Conservation (phyloP, 2,797 vertebrate genomes). For the Lemur catta region DNA sequence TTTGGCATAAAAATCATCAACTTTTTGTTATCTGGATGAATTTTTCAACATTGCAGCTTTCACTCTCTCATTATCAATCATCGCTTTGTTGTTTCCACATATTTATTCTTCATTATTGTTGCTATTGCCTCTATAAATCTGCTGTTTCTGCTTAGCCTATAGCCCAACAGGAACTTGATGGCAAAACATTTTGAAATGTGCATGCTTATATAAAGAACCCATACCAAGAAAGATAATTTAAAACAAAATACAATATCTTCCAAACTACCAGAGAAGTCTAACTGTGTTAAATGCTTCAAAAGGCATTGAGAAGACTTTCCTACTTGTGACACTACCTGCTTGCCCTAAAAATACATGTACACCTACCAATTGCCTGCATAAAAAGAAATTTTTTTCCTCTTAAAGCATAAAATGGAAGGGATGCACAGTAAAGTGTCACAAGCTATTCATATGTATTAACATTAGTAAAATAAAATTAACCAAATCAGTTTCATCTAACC, state of each 20-base stretch:
- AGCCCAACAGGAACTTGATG: neutral
- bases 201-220: neutral
- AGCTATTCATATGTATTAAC: neutral
- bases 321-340: neutral
- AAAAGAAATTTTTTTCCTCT: conserved; percentile 5
- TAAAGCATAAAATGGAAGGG: neutral
- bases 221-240: neutral
- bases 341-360: neutral
- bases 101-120: neutral
- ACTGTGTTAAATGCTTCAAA: conserved; percentile 23
- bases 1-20: neutral
- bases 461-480: neutral
- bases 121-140: neutral
- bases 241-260: conserved; percentile 16
- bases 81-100: neutral
- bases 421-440: neutral
- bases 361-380: neutral
- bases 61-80: neutral
- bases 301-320: neutral
- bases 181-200: neutral
- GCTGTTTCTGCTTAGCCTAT: neutral
- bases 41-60: conserved; percentile 14
- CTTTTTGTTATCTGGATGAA: neutral
- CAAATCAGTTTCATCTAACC: neutral
- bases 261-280: neutral